These are phyloP conservation scores for Baronia brevicornis DNA, from an alignment of 2,888 invertebrate genomes.

Conservation along the genomic window DNA sequence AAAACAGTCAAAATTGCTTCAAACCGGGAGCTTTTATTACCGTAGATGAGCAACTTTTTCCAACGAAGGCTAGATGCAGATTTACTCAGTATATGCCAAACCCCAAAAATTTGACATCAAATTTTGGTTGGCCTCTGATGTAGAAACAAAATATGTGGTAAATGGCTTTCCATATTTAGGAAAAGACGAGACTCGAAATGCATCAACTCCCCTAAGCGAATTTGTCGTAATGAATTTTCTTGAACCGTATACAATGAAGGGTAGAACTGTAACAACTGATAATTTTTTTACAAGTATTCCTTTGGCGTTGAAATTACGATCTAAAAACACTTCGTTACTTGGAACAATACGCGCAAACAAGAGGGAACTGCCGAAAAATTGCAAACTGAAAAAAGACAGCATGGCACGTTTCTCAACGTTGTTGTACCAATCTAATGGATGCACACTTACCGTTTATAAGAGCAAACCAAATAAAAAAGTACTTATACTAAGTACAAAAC, in stretches of 20 bases:
- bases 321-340: conserved; percentile 3
- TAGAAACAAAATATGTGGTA: conserved; percentile 8
- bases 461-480: conserved; percentile 11
- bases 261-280: conserved; percentile 11
- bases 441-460: too few relatives aligned
- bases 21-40: too few relatives aligned
- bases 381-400: conserved; percentile 5
- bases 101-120: conserved; percentile 32
- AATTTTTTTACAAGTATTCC: conserved; percentile 8
- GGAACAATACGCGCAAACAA: conserved; percentile 1
- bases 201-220: not conserved
- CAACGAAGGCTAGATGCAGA: conserved; percentile 27
- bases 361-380: conserved; percentile 8
- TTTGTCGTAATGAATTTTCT: conserved; percentile 3
- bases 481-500: conserved; percentile 9
- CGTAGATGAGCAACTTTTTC: conserved; percentile 28
- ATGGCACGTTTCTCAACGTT: conserved; percentile 10
- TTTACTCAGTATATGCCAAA: conserved; percentile 32
- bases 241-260: conserved; percentile 3
- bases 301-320: conserved; percentile 2
- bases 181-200: conserved; percentile 7
- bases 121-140: conserved; percentile 24
- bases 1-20: too few relatives aligned
- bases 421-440: too few relatives aligned
- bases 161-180: conserved; percentile 10